Evolutionary conservation across 2,113 vertebrate genomes (phyloP).

Genomic region (Megaceryle torquata): DNA sequence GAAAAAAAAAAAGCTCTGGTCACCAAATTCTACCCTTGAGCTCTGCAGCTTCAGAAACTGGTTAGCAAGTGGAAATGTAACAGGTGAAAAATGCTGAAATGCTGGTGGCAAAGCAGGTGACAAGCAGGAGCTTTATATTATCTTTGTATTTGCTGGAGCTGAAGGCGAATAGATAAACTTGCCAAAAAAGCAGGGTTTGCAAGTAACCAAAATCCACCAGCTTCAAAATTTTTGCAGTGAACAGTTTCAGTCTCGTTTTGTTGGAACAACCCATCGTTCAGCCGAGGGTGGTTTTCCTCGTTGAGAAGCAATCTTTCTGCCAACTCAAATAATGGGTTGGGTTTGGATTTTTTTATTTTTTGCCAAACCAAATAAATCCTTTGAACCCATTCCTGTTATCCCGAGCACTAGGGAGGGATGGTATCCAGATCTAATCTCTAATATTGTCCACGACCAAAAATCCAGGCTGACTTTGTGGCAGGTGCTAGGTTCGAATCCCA

Average conservation of each 20-base stretch:
- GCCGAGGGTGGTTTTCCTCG: neutral
- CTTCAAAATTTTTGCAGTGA: neutral
- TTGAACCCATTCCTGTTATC: neutral
- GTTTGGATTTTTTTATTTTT: neutral
- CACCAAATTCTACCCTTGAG: neutral
- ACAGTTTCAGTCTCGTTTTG: neutral
- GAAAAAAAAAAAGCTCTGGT: neutral
- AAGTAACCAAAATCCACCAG: constrained; percentile 6
- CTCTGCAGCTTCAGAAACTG: neutral
- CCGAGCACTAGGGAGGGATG: neutral
- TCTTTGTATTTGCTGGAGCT: neutral
- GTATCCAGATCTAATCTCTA: neutral
- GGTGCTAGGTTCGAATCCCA: neutral
- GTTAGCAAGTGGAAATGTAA: neutral
- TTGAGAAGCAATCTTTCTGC: neutral
- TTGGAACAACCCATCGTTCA: neutral
- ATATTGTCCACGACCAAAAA: neutral
- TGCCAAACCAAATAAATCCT: neutral
- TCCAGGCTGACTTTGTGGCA: neutral
- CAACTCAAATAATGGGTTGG: neutral
- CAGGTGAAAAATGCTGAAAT: neutral
- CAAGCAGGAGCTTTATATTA: neutral
- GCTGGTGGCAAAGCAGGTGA: constrained; percentile 13
- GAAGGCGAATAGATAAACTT: neutral
- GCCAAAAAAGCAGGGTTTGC: neutral